phyloP scores from a whole-genome alignment of 2,888 invertebrate genomes.

The Rhyacophila evoluta region DNA sequence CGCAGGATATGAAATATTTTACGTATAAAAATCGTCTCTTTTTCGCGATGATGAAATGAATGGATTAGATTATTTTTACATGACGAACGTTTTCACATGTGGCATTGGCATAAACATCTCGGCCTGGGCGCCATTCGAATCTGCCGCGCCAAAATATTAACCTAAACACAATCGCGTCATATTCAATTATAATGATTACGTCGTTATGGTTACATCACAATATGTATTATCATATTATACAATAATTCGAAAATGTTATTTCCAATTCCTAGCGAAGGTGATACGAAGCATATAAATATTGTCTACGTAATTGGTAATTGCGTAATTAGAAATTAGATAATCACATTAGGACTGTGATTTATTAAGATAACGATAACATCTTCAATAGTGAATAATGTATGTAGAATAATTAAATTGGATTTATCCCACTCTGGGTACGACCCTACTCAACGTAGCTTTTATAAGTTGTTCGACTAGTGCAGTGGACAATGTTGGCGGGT shows the following conservation, averaged over 20 bases:
- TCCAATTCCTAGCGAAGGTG: not conserved
- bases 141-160: conserved; percentile 16
- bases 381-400: no score
- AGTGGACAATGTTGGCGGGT: no score
- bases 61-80: not conserved
- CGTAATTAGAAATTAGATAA: no score
- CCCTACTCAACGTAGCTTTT: no score
- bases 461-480: no score
- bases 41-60: not conserved
- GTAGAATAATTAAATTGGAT: no score
- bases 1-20: no score
- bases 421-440: not conserved
- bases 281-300: not conserved
- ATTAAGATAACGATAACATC: no score
- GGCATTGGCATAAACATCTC: conserved; percentile 33
- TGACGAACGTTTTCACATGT: conserved; percentile 28
- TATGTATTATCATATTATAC: conserved; percentile 3
- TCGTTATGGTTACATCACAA: conserved; percentile 34
- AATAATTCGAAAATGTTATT: not conserved
- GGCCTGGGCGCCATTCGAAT: conserved; percentile 8
- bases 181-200: conserved; percentile 39
- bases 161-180: conserved; percentile 40
- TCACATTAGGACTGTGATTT: no score
- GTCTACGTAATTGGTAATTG: not conserved
- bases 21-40: not conserved